Evolutionary conservation across 2,888 invertebrate genomes (phyloP), one percentile per base, ranked within the genome.

Genomic region (Petrophora chlorosata): DNA sequence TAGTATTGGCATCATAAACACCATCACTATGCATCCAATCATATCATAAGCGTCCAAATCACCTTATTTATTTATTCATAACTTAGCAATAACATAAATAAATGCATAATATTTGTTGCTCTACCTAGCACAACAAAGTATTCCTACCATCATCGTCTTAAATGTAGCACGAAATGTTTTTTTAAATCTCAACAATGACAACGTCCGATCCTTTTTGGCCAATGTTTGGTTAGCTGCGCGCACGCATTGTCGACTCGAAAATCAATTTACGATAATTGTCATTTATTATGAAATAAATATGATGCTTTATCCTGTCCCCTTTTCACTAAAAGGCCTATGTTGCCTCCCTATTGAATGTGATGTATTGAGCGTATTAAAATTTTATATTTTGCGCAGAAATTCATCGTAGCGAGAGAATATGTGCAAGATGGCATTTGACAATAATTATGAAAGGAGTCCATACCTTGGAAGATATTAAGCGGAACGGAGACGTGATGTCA

Each of bases 171-270:
- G 61, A 72, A 70, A 71, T 70, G 72, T 68, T 68, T 76, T 79
- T 78, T 73, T 64, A 64, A 66, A 42, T 69, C 70, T 66, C 61
- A 71, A 88, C 86, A 87, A 87, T 84, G 84, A 82, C 82, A 83
- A 53, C 75, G 80, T 68, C 67, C 79, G 87, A 82, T 82, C 85
- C 88, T 85, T 91, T 91, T 75, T 90, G 92, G 91, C 91, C 92
- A 92, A 92, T 92, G 92, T 92, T 92, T 92, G 92, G 92, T 92
- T 92, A 92, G 92, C 91, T 92, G 92, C 91, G 67, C 58, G 48
- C 82, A 78, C 73, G 76, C 69, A 83, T 90, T 90, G 88, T 90
- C 72, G 67, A 71, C 70, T 69, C 65, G 59, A 73, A 80, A 88
- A 88, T 89, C 89, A 88, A 89, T 90, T 90, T 88, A 87, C 74